These are phyloP conservation scores for Poecilia latipinna DNA, from an alignment of 2,113 vertebrate species.

Conservation along the genomic window DNA sequence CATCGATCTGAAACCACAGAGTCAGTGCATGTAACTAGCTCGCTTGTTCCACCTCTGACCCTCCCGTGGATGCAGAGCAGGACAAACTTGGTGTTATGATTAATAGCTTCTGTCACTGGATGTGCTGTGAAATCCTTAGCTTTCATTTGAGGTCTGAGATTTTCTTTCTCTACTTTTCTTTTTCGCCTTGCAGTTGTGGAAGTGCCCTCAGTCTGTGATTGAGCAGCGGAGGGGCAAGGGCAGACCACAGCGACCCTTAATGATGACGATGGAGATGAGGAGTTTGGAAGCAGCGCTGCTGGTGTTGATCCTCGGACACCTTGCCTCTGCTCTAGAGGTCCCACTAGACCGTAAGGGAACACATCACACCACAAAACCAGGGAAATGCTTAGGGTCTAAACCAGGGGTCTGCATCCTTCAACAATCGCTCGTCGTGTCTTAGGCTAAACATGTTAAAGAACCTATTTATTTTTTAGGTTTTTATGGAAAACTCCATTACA, in stretches of 20 bases:
- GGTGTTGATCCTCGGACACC: slow-evolving; percentile 85
- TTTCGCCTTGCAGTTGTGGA: slow-evolving; percentile 52
- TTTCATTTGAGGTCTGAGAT: slow-evolving; percentile 22
- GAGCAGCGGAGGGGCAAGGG: slow-evolving; percentile 71
- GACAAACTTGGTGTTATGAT: slow-evolving; percentile 38
- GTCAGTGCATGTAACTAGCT: slow-evolving; percentile 15
- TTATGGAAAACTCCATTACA: too few relatives aligned
- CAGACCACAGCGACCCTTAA: slow-evolving; percentile 60
- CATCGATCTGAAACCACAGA: slow-evolving; percentile 49
- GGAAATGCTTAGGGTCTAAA: not conserved
- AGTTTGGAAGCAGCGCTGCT: slow-evolving; percentile 77
- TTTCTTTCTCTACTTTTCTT: slow-evolving; percentile 13
- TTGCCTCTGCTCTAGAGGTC: slow-evolving; percentile 89
- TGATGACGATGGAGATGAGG: slow-evolving; percentile 81
- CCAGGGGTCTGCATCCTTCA: too few relatives aligned
- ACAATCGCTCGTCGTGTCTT: too few relatives aligned
- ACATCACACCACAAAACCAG: not conserved
- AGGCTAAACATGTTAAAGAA: too few relatives aligned
- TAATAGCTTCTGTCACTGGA: slow-evolving; percentile 37
- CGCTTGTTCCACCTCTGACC: slow-evolving; percentile 10
- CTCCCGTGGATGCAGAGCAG: slow-evolving; percentile 36
- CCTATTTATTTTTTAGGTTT: too few relatives aligned
- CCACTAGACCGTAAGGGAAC: slow-evolving; percentile 93
- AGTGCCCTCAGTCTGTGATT: slow-evolving; percentile 53
- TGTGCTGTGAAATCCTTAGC: slow-evolving; percentile 28